These are phyloP conservation scores for Procavia capensis DNA, from an alignment of 2,113 vertebrate species.

Conservation along the genomic window DNA sequence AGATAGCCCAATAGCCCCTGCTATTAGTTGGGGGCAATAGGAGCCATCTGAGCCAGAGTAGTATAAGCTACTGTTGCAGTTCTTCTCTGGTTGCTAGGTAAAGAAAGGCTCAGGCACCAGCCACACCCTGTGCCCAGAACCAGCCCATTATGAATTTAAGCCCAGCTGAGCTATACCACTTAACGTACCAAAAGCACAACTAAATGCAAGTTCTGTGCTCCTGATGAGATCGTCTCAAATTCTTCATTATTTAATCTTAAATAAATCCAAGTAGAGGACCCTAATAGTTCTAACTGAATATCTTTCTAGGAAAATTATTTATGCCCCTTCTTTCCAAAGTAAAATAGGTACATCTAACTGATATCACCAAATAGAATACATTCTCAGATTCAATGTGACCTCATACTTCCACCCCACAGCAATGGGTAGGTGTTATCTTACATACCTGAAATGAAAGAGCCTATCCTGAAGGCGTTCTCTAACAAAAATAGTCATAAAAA, in stretches of 20 bases:
- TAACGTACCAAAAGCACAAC: neutral
- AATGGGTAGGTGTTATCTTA: neutral
- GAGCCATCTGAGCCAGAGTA: neutral
- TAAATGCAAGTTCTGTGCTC: constrained; percentile 1
- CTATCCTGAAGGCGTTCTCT: constrained; percentile 38
- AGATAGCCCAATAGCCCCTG: neutral
- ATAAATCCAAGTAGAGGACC: neutral
- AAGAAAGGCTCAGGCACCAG: neutral
- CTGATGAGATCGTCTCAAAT: constrained; percentile 13
- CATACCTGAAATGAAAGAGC: constrained; percentile 51
- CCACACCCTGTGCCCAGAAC: neutral
- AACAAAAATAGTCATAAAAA: constrained; percentile 10
- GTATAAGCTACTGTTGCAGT: rapidly evolving
- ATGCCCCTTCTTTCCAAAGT: constrained; percentile 23
- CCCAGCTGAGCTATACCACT: neutral
- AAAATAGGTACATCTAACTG: constrained; percentile 31
- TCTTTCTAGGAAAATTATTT: constrained; percentile 44
- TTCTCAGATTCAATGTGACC: constrained; percentile 47
- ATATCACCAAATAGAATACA: neutral
- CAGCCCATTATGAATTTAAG: neutral
- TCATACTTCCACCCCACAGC: neutral
- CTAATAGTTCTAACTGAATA: neutral
- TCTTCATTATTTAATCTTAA: constrained; percentile 47
- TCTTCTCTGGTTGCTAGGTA: neutral
- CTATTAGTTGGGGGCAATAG: neutral